Evolutionary conservation across 2,113 vertebrate genomes (phyloP).

Genomic region (Halichoeres trimaculatus): DNA sequence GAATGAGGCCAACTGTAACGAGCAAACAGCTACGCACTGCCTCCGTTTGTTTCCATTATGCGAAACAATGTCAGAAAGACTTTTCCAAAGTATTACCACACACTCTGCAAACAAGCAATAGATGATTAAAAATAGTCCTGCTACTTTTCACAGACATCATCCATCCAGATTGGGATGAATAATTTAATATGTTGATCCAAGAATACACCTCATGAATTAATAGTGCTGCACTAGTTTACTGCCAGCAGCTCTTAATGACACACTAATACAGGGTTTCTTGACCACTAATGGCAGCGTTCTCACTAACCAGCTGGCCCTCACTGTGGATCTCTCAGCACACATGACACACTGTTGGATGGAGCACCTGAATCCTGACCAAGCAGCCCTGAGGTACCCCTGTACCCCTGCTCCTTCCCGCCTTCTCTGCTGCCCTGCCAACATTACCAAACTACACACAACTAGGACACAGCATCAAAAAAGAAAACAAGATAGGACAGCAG

Average conservation of each 20-base stretch:
- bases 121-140: conserved; percentile 13
- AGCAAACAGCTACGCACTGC: background rate
- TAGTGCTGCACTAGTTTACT: conserved; percentile 21
- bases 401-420: conserved; percentile 7
- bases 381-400: conserved; percentile 31
- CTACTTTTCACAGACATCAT: conserved; percentile 14
- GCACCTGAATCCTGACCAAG: conserved; percentile 44
- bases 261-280: conserved; percentile 21
- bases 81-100: conserved; percentile 1
- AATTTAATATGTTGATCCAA: conserved; percentile 46
- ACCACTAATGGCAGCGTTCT: conserved; percentile 27
- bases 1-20: conserved; percentile 36
- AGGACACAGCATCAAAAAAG: conserved; percentile 27
- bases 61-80: background rate
- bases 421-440: conserved; percentile 38
- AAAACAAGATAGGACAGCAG: conserved; percentile 20
- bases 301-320: conserved; percentile 29
- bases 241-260: conserved; percentile 32
- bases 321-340: conserved; percentile 14
- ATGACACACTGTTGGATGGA: conserved; percentile 57
- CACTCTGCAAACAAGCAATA: conserved; percentile 11
- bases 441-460: conserved; percentile 36
- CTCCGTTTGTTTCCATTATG: background rate
- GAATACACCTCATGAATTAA: conserved; percentile 58
- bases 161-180: conserved; percentile 35